Evolutionary conservation across 2,888 invertebrate genomes (phyloP), one percentile per base, ranked within the genome.

Genomic region (Lobophora halterata): DNA sequence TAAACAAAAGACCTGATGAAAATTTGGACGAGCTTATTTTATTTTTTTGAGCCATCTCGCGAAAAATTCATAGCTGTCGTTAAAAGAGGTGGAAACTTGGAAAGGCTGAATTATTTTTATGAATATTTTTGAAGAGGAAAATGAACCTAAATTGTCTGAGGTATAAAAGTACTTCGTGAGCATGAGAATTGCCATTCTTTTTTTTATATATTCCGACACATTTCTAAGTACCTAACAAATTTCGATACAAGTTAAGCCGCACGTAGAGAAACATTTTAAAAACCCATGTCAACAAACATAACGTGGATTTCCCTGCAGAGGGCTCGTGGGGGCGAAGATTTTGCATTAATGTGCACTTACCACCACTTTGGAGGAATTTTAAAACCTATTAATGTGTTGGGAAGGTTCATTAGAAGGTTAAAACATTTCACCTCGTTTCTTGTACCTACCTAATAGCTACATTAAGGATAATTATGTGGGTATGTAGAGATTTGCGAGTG

Each of bases 391-490:
- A 75, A 74, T 74, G 71, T 71, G 66, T 70, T 71, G 44, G 51
- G 67, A 73, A 70, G 75, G 71, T 71, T 76, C 79, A 77, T 77
- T 79, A 77, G 67, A 60, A 59, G 66, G 61, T 64, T 70, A 70
- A 69, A 70, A 65, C 70, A 65, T 69, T 70, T 70, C 56, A 66
- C 66, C 50, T 64, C 61, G 33, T 37, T 41, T 23, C 38, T 45
- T 41, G 63, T 45, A 58, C n/a, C n/a, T n/a, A n/a, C n/a, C 63
- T 68, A 68, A 52, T 50, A 49, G 52, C 47, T 41, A 40, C 45
- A 55, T 53, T 53, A 42, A 47, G 44, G 44, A 25, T 36, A 49
- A 49, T 41, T 46, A 41, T 36, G 20, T 28, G 31, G 38, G 41
- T 41, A 38, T 35, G 27, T 26, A n/a, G 18, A 39, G 33, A 37